Evolutionary conservation across 2,113 vertebrate genomes (phyloP).

Genomic region (Muscicapa adusta): DNA sequence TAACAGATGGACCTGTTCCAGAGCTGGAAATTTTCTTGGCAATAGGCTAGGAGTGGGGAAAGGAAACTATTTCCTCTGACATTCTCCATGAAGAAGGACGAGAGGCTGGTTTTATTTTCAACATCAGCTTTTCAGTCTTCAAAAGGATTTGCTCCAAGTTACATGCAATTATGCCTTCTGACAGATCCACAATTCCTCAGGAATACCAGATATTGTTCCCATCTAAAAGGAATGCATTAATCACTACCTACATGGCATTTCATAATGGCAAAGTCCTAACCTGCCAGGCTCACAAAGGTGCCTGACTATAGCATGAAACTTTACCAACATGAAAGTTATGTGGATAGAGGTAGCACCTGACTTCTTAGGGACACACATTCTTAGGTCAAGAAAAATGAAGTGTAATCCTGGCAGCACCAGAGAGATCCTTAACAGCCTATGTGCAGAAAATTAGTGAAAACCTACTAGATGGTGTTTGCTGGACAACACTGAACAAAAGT

Average conservation of each 20-base stretch:
- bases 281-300: background rate
- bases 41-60: background rate
- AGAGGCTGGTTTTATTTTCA: background rate
- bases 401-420: background rate
- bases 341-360: background rate
- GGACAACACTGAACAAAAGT: background rate
- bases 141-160: background rate
- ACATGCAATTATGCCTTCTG: background rate
- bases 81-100: background rate
- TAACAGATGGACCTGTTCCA: background rate
- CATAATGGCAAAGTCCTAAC: background rate
- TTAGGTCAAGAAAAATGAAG: background rate
- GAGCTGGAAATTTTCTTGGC: background rate
- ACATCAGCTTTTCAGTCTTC: background rate
- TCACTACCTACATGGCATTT: background rate
- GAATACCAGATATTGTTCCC: background rate
- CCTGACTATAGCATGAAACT: background rate
- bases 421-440: background rate
- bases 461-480: background rate
- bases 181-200: background rate
- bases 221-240: background rate
- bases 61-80: background rate
- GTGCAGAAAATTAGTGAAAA: background rate
- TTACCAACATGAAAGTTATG: background rate
- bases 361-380: background rate